Conservation (phyloP, 2,797 vertebrate genomes). For the Sebastes flavidus region DNA sequence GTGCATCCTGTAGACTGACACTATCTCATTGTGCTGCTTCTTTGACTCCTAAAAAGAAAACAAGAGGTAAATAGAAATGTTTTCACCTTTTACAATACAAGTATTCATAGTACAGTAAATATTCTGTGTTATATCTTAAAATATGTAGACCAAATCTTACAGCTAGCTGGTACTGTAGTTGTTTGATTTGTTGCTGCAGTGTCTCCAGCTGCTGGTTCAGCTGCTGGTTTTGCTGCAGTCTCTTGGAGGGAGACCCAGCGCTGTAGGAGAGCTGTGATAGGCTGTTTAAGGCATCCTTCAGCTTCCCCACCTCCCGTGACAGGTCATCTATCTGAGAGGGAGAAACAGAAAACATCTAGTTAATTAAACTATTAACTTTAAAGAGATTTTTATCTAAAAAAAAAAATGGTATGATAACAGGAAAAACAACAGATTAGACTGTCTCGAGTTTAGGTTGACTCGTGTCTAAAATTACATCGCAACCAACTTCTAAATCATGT, state of each 20-base stretch:
- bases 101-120: not conserved
- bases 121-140: not conserved
- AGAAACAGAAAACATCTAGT: not conserved
- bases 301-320: conserved; percentile 92
- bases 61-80: not conserved
- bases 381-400: too few relatives aligned
- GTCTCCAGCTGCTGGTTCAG: conserved; percentile 92
- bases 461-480: not conserved
- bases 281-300: conserved; percentile 97
- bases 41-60: conserved; percentile 88
- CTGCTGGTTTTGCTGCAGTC: conserved; percentile 94
- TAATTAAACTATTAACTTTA: not conserved
- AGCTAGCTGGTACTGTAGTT: conserved; percentile 92
- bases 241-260: conserved; percentile 82
- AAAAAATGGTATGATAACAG: too few relatives aligned
- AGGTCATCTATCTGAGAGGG: conserved; percentile 90
- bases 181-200: conserved; percentile 94
- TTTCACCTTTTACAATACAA: not conserved
- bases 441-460: not conserved
- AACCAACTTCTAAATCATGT: not conserved
- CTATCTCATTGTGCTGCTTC: conserved; percentile 94
- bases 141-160: conserved; percentile 78
- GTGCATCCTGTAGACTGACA: conserved; percentile 98
- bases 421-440: not conserved
- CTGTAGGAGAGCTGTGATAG: conserved; percentile 96